phyloP scores from a whole-genome alignment of 1,140 invertebrate genomes.

The Kradibia gibbosae region DNA sequence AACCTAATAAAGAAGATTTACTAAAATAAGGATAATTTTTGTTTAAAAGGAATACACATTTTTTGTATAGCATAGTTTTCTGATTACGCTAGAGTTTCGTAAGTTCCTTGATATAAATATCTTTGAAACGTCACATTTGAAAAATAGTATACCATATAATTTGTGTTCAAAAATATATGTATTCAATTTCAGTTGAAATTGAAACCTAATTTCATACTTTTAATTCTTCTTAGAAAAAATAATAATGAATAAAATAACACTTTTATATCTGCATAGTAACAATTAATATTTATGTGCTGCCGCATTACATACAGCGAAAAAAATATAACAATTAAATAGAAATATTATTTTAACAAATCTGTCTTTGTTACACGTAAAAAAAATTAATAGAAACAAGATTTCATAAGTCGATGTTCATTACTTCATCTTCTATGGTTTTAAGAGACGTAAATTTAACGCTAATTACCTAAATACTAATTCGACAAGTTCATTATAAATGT shows the following conservation, averaged over 20 bases:
- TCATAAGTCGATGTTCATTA: not conserved
- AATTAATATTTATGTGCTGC: not conserved
- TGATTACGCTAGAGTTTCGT: not conserved
- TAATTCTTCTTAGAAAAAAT: not conserved
- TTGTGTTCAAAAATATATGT: not conserved
- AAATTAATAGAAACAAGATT: constrained; percentile 7
- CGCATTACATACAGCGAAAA: not conserved
- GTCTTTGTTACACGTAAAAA: not conserved
- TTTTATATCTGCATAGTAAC: not conserved
- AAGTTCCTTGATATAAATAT: not conserved
- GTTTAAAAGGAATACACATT: constrained; percentile 12
- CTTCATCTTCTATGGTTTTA: not conserved
- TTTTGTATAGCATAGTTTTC: not conserved
- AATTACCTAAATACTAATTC: constrained; percentile 42
- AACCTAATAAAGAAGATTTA: not conserved
- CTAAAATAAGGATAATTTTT: not conserved
- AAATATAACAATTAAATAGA: not conserved
- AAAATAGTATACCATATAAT: not conserved
- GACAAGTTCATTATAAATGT: constrained; percentile 24
- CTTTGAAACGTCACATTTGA: not conserved
- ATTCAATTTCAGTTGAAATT: not conserved
- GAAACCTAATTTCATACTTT: not conserved
- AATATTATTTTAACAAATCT: not conserved
- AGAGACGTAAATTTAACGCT: constrained; percentile 28
- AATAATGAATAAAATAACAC: not conserved